These are phyloP conservation scores for Takifugu flavidus DNA, from an alignment of 2,113 vertebrate species.

Conservation along the genomic window DNA sequence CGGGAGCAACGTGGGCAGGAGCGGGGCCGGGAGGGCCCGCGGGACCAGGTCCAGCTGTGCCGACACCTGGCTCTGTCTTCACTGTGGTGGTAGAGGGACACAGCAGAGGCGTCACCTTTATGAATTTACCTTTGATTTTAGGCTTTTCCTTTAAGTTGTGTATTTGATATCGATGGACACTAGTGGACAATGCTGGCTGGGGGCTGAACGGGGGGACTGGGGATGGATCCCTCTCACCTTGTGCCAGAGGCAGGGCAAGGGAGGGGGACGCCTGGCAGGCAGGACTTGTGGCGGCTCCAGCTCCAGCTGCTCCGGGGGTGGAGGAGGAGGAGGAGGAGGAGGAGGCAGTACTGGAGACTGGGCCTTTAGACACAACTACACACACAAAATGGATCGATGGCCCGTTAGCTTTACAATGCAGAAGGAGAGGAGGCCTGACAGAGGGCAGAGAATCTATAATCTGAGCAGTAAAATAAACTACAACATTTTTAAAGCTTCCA, in stretches of 20 bases:
- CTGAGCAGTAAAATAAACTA: constrained; percentile 1
- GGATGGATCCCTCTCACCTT: constrained; percentile 60
- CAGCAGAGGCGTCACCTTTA: not conserved
- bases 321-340: constrained; percentile 32
- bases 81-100: constrained; percentile 77
- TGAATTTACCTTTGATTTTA: not conserved
- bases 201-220: not conserved
- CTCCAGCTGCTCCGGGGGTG: constrained; percentile 47
- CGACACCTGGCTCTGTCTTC: constrained; percentile 88
- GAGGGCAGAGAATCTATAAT: constrained; percentile 3
- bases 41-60: constrained; percentile 54
- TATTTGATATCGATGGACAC: not conserved
- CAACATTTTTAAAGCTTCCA: no score
- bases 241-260: constrained; percentile 65
- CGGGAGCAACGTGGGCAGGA: constrained; percentile 58
- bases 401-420: constrained; percentile 23
- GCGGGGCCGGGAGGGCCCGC: constrained; percentile 27
- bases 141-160: not conserved
- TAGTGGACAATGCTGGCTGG: not conserved
- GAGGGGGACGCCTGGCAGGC: constrained; percentile 54
- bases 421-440: constrained; percentile 13
- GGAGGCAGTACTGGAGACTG: constrained; percentile 51
- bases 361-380: constrained; percentile 62
- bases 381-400: constrained; percentile 37
- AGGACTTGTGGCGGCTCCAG: constrained; percentile 53